A percentile compares a stretch with the other conserved stretches of the same genome.
phyloP scores from a whole-genome alignment of 2,797 vertebrate species.

The Hippopotamyrus pictus region DNA sequence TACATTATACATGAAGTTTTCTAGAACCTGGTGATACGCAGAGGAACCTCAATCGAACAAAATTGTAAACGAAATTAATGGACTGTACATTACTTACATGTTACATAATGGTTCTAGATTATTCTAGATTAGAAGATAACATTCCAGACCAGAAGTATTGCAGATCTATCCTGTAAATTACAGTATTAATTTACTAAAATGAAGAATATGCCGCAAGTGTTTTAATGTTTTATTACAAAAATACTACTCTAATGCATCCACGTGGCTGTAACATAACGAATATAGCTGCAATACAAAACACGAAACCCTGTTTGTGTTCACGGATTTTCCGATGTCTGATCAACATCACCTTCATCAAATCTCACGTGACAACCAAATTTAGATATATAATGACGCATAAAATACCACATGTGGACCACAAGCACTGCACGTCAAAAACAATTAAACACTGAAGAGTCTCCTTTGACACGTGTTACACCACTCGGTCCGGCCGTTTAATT shows the following conservation, averaged over 20 bases:
- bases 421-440: neutral
- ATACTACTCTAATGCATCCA: neutral
- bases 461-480: neutral
- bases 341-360: neutral
- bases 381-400: neutral
- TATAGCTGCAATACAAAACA: neutral
- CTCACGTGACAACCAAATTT: neutral
- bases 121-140: neutral
- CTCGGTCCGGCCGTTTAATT: neutral
- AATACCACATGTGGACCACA: neutral
- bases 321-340: neutral
- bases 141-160: neutral
- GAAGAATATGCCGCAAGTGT: neutral
- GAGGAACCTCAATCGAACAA: neutral
- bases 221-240: neutral
- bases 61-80: neutral
- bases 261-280: neutral
- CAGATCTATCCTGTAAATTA: neutral
- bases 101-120: neutral
- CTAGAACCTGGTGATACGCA: neutral
- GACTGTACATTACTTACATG: neutral
- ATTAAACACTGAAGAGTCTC: neutral
- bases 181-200: neutral
- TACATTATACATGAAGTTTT: neutral
- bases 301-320: neutral